These are phyloP conservation scores for Bettongia penicillata DNA, from an alignment of 2,113 vertebrate genomes.

Conservation along the genomic window DNA sequence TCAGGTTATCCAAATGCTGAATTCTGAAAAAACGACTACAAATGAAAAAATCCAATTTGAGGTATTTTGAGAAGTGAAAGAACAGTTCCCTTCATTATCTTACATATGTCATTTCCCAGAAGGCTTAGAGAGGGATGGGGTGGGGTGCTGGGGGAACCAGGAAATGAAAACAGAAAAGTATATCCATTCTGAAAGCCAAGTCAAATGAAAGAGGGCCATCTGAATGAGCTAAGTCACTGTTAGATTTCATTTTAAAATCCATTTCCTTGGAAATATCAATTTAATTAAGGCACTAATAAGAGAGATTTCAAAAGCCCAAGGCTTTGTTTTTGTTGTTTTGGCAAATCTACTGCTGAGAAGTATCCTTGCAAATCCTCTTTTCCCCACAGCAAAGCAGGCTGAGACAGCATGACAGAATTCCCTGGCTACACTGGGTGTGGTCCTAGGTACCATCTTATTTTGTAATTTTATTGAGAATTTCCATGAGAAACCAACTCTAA, in stretches of 20 bases:
- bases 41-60: constrained; percentile 37
- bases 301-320: constrained; percentile 51
- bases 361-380: constrained; percentile 38
- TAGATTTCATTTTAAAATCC: constrained; percentile 62
- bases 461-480: neutral
- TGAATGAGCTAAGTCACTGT: constrained; percentile 40
- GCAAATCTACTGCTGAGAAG: neutral
- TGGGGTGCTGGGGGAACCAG: constrained; percentile 34
- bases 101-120: neutral
- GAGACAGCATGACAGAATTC: neutral
- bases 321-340: constrained; percentile 58
- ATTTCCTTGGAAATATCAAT: constrained; percentile 58
- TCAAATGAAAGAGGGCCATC: constrained; percentile 34
- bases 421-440: neutral
- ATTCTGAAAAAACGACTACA: constrained; percentile 52
- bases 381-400: constrained; percentile 5
- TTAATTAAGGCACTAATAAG: constrained; percentile 49
- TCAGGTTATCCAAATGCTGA: constrained; percentile 16
- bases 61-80: constrained; percentile 9
- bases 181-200: neutral
- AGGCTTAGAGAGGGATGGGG: too few species aligned
- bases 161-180: constrained; percentile 65
- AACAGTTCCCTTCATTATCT: constrained; percentile 41
- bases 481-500: neutral
- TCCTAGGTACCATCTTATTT: neutral